Evolutionary conservation across 1,140 invertebrate species (phyloP), one percentile per base, ranked within the genome.

Genomic region (Penaeus indicus): DNA sequence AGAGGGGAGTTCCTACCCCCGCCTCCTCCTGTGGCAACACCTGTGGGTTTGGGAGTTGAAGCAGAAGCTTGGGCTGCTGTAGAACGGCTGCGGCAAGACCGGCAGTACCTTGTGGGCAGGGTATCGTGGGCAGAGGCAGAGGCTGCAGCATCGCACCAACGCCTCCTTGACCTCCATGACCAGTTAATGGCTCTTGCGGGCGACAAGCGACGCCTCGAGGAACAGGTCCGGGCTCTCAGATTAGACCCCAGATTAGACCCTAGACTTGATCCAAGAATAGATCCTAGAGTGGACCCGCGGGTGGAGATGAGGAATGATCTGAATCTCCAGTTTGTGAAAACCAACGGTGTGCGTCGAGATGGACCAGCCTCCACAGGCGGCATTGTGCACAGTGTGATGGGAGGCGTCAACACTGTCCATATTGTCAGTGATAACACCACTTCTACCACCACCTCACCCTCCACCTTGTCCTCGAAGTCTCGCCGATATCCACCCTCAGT

Each of bases 31-130:
- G 77, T 75, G 47, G 79, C 86, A 25, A 63, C 79, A 60, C 64
- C 80, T 25, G 64, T 88, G 16, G 86, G 86, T 22, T 32, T 88
- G 80, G 86, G 72, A 8, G 32, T 84, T 75, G 88, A 84, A 63
- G 82, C 88, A 19, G 88, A 86, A 32, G 89, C 89, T 42, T 90
- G 89, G 92, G 94, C 94, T 90, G 95, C 95, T 91, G 92, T 94
- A 79, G 94, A 94, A 86, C 94, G 94, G 90, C 91, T 96, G 69
- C 93, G 94, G 54, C 94, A 94, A 84, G 94, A 95, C 91, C 95
- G 95, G 95, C 93, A 94, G 42, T 93, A 93, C 86, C 92, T 95
- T 60, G 94, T 94, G 86, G 93, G 92, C 87, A 92, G 92, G 13
- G 93, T 90, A 21, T 80, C 63, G 4, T 80, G 86, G 82, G 90